phyloP scores from a whole-genome alignment of 2,797 vertebrate species.

The Ciconia nigra region DNA sequence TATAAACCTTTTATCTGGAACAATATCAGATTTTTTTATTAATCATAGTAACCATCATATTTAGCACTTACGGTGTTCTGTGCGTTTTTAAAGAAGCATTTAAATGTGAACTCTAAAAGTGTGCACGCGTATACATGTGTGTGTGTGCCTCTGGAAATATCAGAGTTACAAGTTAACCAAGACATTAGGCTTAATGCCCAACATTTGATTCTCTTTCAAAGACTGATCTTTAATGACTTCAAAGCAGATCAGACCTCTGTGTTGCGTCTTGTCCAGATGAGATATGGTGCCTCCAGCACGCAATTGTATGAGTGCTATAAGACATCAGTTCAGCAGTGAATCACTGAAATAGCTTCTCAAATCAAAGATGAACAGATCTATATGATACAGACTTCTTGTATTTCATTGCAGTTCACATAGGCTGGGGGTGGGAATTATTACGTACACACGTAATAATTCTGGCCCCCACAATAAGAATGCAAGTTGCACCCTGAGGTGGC shows the following conservation, averaged over 20 bases:
- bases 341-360: background rate
- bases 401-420: background rate
- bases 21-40: background rate
- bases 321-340: background rate
- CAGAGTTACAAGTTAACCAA: background rate
- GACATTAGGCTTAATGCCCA: background rate
- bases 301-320: background rate
- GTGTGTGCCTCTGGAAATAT: background rate
- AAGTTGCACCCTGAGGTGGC: background rate
- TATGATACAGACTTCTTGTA: background rate
- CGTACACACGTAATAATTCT: background rate
- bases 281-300: background rate
- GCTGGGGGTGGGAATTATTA: background rate
- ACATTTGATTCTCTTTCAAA: background rate
- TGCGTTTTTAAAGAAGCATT: background rate
- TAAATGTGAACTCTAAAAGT: background rate
- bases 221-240: background rate
- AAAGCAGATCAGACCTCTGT: background rate
- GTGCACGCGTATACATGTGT: too few species aligned
- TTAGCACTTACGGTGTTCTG: background rate
- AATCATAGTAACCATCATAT: background rate
- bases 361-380: background rate
- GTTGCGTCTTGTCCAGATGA: background rate
- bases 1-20: background rate
- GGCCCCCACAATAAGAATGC: background rate